Base-by-base conservation (phyloP, 2,113 vertebrate genomes). In the Trogon surrucura region DNA sequence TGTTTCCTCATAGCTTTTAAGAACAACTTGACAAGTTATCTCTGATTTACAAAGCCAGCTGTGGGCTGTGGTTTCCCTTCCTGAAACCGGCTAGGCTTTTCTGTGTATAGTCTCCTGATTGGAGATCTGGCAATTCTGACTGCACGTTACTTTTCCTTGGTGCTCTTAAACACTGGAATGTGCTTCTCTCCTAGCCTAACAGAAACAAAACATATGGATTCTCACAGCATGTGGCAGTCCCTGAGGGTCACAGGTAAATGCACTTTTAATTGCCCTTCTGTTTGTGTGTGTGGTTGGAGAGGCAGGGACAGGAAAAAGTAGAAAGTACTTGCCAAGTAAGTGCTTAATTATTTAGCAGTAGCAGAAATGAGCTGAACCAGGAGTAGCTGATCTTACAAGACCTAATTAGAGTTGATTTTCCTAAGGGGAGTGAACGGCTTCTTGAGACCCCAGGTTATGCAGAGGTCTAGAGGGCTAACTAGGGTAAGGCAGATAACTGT, bases 331-430 rank as follows among this genome's bases (percentile, higher is more conserved):
- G 48, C 57, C 75, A 90, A 93, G 65, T 61, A 96, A 86, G 27
- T 69, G 36, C n/a, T 95, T 79, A 88, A 96, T 92, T 93, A 95
- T 93, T 94, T 79, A 96, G 69, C 34, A 93, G 66, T 41, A 75
- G 53, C 50, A 85, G 62, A 90, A 30, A 74, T 82, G 58, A 85
- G 38, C 45, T 84, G 69, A 88, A 94, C 1, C 0, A 48, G 26
- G 72, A 72, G 62, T 72, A 64, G 54, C 0, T 69, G 41, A 81
- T 95, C 79, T 73, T 71, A 8, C 36, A 93, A 82, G 70, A 88
- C n/a, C 30, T 75, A 65, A 69, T 11, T 77, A 12, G 47, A 89
- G 34, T 13, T 56, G 53, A 30, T 72, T 89, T 83, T 86, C 67
- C 61, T 74, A 73, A 74, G 67, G 25, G 16, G 10, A 54, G 16